A percentile compares a stretch with the other conserved stretches of the same genome.
Conservation (phyloP, 1,140 invertebrate species). For the Agrilus planipennis region DNA sequence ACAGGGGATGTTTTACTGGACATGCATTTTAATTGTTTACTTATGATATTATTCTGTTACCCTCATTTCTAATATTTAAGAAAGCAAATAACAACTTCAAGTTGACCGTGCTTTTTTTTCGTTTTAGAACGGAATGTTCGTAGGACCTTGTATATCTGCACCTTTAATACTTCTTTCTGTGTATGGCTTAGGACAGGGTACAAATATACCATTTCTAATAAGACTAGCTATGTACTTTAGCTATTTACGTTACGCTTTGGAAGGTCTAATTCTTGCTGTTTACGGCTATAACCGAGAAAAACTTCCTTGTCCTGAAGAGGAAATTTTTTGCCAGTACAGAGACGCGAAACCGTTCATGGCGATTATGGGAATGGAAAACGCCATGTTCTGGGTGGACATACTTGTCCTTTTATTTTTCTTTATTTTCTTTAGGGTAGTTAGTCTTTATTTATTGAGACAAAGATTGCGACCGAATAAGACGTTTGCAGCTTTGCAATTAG, state of each 20-base stretch:
- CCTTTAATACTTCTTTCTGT: conserved; percentile 65
- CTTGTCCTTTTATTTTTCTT: conserved; percentile 42
- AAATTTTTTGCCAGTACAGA: conserved; percentile 57
- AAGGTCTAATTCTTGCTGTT: conserved; percentile 64
- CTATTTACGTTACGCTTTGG: conserved; percentile 64
- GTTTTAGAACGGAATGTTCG: conserved; percentile 66
- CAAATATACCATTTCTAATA: conserved; percentile 51
- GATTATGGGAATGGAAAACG: conserved; percentile 49
- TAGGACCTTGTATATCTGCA: conserved; percentile 59
- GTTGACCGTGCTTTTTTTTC: conserved; percentile 4
- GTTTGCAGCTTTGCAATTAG: conserved; percentile 33
- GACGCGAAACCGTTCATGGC: conserved; percentile 47
- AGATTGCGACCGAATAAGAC: conserved; percentile 53
- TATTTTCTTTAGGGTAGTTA: conserved; percentile 42
- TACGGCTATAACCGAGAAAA: conserved; percentile 51
- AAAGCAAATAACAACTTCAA: neutral
- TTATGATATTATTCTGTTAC: neutral
- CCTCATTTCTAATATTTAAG: neutral
- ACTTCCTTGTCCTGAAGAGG: conserved; percentile 49
- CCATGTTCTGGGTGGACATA: conserved; percentile 49
- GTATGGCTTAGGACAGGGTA: conserved; percentile 58
- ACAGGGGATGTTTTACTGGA: neutral
- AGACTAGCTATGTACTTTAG: conserved; percentile 68
- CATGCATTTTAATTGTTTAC: conserved; percentile 1
- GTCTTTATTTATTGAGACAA: conserved; percentile 53